A percentile compares a stretch with the other conserved stretches of the same genome.
Conservation (phyloP, 35 echinoderm and acorn worm genomes). For the Eucidaris tribuloides region DNA sequence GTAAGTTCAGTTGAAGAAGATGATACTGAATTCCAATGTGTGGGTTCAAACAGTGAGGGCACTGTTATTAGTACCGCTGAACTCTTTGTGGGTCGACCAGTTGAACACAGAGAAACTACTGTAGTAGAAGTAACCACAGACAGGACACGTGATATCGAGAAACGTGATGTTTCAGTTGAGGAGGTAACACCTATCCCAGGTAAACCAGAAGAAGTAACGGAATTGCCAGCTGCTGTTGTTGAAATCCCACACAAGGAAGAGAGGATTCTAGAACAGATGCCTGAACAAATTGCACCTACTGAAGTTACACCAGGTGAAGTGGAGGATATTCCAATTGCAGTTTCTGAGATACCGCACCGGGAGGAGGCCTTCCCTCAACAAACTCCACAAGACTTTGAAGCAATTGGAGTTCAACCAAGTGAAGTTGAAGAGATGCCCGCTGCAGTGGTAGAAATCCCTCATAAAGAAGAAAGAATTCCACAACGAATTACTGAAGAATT, state of each 20-base stretch:
- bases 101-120: constrained; percentile 9
- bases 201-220: constrained; percentile 18
- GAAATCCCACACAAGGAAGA: constrained; percentile 31
- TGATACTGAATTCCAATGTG: constrained; percentile 84
- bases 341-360: constrained; percentile 32
- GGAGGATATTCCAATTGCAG: constrained; percentile 26
- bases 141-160: neutral
- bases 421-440: constrained; percentile 38
- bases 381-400: constrained; percentile 19
- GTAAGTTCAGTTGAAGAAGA: constrained; percentile 58
- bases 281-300: constrained; percentile 29
- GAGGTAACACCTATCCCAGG: constrained; percentile 24
- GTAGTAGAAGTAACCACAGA: constrained; percentile 17
- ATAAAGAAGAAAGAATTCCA: neutral
- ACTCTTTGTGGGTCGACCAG: constrained; percentile 43
- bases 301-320: constrained; percentile 41
- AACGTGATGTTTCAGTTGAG: neutral
- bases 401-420: constrained; percentile 14
- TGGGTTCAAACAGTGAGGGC: constrained; percentile 62
- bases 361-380: constrained; percentile 34
- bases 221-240: neutral
- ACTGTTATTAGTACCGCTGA: constrained; percentile 64
- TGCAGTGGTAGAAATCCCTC: neutral
- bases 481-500: constrained; percentile 8
- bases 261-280: neutral